Evolutionary conservation across 2,888 invertebrate genomes (phyloP), one percentile per base, ranked within the genome.

Genomic region (Ceraclea dissimilis): DNA sequence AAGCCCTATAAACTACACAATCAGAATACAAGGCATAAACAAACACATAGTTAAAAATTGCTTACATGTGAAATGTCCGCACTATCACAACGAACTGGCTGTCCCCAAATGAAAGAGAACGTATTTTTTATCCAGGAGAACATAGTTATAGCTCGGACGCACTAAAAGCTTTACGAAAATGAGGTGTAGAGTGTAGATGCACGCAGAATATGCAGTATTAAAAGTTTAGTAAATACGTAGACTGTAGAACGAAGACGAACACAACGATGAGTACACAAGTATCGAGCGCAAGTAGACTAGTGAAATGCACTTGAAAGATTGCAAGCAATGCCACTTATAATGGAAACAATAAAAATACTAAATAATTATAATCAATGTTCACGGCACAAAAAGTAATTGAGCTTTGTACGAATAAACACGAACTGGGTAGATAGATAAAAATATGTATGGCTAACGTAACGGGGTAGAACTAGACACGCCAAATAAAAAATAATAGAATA

Each of bases 111-210:
- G 52, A 55, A 59, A 52, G 43, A 51, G 48, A 59, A 52, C 19
- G 48, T 52, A 51, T 61, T 57, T 44, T 53, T 59, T 20, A 57
- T 52, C 61, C 61, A 61, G 16, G 57, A 46, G 34, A 61, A 57
- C 61, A 61, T 61, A 16, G 43, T 19, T 19, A 43, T 44, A 13
- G 34, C n/a, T 20, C 39, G 16, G 20, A 44, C 11, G 39, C 4
- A 39, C 13, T 39, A 16, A 8, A 39, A 8, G 13, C 4, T 26
- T 26, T 26, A 26, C 10, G n/a, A n/a, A n/a, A n/a, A n/a, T n/a
- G n/a, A 11, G 31, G 11, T 31, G 31, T 31, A 6, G 6, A 6
- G 31, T 11, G 8, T 11, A 31, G 31, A 31, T 31, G 31, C 31
- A 31, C 31, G 6, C 31, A 11, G n/a, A n/a, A n/a, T n/a, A 31